Percentiles rank a stretch among this genome's conserved stretches.
phyloP scores from a whole-genome alignment of 2,888 invertebrate species.

The Conistra vaccinii region DNA sequence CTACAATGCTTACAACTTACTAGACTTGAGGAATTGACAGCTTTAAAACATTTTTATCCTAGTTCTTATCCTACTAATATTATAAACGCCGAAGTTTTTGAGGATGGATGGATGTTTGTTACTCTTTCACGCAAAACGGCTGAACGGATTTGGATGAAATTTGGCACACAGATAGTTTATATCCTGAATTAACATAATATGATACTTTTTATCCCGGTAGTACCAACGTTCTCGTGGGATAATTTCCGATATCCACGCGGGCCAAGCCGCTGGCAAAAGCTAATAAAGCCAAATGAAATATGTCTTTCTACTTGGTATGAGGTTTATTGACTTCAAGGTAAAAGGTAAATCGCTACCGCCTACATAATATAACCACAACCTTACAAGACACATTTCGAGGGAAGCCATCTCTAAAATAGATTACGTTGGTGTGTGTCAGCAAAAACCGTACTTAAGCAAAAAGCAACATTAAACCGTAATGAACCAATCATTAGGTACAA shows the following conservation, averaged over 20 bases:
- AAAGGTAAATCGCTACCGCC: conserved; percentile 24
- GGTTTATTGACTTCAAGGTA: background rate
- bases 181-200: no score
- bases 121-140: background rate
- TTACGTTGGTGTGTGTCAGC: conserved; percentile 60
- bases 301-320: background rate
- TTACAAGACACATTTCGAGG: conserved; percentile 59
- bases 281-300: background rate
- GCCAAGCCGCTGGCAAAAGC: no score
- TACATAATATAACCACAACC: conserved; percentile 13
- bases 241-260: no score
- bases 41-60: background rate
- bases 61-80: no score
- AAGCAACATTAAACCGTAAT: conserved; percentile 45
- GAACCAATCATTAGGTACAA: conserved; percentile 13
- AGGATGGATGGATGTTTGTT: no score
- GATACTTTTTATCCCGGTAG: no score
- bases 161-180: no score
- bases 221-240: no score
- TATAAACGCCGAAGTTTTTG: no score
- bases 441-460: conserved; percentile 32
- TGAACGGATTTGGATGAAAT: no score
- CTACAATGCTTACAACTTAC: background rate
- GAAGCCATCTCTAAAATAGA: conserved; percentile 75
- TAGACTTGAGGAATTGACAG: background rate